Evolutionary conservation across 2,797 vertebrate species (phyloP), one percentile per base, ranked within the genome.

Genomic region (Poeciliopsis gracilis): DNA sequence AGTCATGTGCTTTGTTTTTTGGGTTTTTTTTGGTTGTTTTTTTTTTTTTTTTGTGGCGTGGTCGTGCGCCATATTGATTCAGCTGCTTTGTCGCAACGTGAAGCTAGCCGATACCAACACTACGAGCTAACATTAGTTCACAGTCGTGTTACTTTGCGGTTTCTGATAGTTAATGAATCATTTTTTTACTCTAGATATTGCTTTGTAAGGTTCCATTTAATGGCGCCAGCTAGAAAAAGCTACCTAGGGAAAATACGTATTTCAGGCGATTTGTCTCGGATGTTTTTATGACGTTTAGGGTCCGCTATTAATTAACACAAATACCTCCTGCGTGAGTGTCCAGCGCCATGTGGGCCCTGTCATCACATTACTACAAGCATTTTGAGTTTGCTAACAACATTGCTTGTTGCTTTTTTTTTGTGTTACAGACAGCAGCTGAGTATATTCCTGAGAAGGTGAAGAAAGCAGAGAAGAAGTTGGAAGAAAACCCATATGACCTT

Each of bases 401-500:
- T 89, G 36, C 66, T 18, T 81, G 75, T 84, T 78, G 73, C 59
- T 66, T 85, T 95, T 85, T 85, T 85, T 90, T 4, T 88, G 49
- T 90, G 80, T 94, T 97, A 95, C 90, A 95, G 94, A 88, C 92
- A 13, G 96, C 97, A 81, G 95, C 97, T 43, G 98, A 99, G 85
- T 99, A 99, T 94, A 97, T 99, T 84, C 98, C 98, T 71, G 98
- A 99, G 96, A 99, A 99, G 96, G 98, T 99, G 96, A 99, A 99
- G 96, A 99, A 99, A 95, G 98, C 98, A 88, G 98, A 99, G 95
- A 99, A 99, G 98, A 99, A 99, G 97, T 97, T 99, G 96, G 98
- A 99, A 98, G 98, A 99, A 96, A 99, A 99, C 93, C 98, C 98
- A 90, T 99, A 98, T 97, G 98, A 99, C 97, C 98, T 99, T 97